Base-by-base conservation (phyloP, 2,797 vertebrate species). In the Cossypha polioptera region DNA sequence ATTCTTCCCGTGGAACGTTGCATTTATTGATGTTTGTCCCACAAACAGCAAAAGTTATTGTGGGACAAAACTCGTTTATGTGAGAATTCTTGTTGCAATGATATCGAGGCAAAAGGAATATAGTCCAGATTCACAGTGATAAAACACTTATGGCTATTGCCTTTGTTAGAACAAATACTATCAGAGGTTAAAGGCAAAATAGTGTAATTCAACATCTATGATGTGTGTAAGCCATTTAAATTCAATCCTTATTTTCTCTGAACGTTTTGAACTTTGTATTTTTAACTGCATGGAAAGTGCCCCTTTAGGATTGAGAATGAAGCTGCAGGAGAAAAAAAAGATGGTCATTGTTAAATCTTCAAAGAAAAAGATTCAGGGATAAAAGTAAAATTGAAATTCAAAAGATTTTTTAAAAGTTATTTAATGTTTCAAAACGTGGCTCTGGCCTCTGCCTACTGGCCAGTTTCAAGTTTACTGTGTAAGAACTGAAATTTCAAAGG, bases 311-410 rank as follows among this genome's bases (percentile, higher is more conserved):
- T 81, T 90, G 65, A 57, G 77, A 95, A 68, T 0, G 62, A 85
- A 96, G 57, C 68, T 63, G 36, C 43, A 73, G 43, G 59, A 87
- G 13, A 4, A 5, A 50, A 81, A 88, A 67, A 45, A 29, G 28
- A 31, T 9, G 10, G 38, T 42, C 24, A 88, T 94, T 95, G 90
- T 96, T 85, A 89, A 94, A 53, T 53, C 55, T 82, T 94, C 89
- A 96, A 95, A 96, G 90, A 55, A 82, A 81, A 75, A 72, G 33
- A 88, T 78, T 72, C 59, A 73, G 16, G n/a, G 77, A 96, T 95
- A 85, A 97, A 97, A 96, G 96, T 13, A 69, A 84, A 96, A 93
- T 45, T 54, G 43, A 79, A 59, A 67, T 45, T 71, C 40, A 89
- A 94, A 94, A 82, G 84, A 28, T 45, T 48, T 62, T 96, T 94